Evolutionary conservation across 1,140 invertebrate species (phyloP).

Genomic region (Aradophagus sp.): DNA sequence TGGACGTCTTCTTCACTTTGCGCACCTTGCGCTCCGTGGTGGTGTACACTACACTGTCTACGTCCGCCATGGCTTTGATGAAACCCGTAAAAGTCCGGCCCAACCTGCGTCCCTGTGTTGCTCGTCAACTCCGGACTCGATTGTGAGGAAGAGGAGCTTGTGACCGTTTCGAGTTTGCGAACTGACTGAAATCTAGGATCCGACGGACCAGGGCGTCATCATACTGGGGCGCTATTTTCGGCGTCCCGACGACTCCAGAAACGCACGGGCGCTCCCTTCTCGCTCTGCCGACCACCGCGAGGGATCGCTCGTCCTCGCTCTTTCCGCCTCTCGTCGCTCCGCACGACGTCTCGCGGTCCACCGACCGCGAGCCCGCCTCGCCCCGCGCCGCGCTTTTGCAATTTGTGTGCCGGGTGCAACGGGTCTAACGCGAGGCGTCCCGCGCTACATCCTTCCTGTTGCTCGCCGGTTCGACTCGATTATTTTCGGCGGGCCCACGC

Average conservation of each 20-base stretch:
- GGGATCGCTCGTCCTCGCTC: constrained; percentile 24
- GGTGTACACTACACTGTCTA: constrained; percentile 88
- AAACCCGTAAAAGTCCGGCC: constrained; percentile 14
- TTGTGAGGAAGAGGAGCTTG: constrained; percentile 53
- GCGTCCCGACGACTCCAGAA: constrained; percentile 75
- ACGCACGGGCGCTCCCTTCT: constrained; percentile 56
- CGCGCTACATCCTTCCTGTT: constrained; percentile 54
- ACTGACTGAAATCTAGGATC: constrained; percentile 76
- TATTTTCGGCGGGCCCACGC: constrained; percentile 43
- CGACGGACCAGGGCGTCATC: constrained; percentile 72
- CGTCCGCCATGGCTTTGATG: constrained; percentile 82
- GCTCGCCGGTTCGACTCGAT: constrained; percentile 19
- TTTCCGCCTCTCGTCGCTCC: constrained; percentile 53
- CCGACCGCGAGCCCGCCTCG: constrained; percentile 69
- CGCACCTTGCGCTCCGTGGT: constrained; percentile 89
- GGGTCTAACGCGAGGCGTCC: constrained; percentile 63
- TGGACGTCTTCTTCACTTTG: constrained; percentile 91
- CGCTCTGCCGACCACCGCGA: constrained; percentile 5
- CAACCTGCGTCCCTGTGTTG: constrained; percentile 8
- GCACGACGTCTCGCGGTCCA: constrained; percentile 70
- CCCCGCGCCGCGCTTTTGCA: constrained; percentile 43
- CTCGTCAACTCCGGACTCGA: constrained; percentile 17
- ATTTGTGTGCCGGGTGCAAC: constrained; percentile 75
- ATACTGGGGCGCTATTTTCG: constrained; percentile 75
- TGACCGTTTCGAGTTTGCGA: constrained; percentile 73